Evolutionary conservation across 2,797 vertebrate genomes (phyloP), one percentile per base, ranked within the genome.

Genomic region (Semaprochilodus insignis): DNA sequence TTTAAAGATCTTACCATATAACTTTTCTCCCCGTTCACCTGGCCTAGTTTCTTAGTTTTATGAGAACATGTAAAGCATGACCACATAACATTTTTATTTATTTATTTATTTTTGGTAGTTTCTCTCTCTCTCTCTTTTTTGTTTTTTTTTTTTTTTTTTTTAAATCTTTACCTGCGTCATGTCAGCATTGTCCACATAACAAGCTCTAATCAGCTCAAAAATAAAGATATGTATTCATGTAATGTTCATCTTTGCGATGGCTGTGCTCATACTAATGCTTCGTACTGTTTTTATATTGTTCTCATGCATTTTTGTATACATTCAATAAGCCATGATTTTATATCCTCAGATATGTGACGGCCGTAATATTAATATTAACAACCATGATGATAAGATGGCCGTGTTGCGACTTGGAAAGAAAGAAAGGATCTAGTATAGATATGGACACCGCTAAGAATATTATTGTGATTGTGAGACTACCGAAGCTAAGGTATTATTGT

Each of bases 1-100:
- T 62, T 52, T 72, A 44, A 67, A 66, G 62, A 34, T 54, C 44
- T 67, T 34, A 52, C 31, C 55, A 65, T 69, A 66, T 23, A 59
- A 15, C 31, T 16, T 78, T 57, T 48, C 59, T 73, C 63, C 31
- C 57, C 10, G 34, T 25, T 17, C 44, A 62, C 23, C 34, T 62
- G 31, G 17, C 34, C 19, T 6, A 8, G 10, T 27, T 77, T 73
- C 44, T 57, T 52, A 52, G 71, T 25, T 48, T 6, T 11, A 17
- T 78, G 14, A 7, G 52, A 54, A 60, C 40, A 70, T 70, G 77
- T 51, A 16, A 74, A 73, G 51, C 60, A 8, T 66, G 6, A 16
- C 63, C 6, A 51, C 2, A 80, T 63, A 71, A 76, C 13, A 27
- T 13, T 31, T 31, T 31, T 31, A 1, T 31, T 31, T 31, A n/a